Percentiles rank a stretch among this genome's conserved stretches.
Evolutionary conservation across 2,888 invertebrate genomes (phyloP).

Genomic region (Gonocerus acuteangulatus): DNA sequence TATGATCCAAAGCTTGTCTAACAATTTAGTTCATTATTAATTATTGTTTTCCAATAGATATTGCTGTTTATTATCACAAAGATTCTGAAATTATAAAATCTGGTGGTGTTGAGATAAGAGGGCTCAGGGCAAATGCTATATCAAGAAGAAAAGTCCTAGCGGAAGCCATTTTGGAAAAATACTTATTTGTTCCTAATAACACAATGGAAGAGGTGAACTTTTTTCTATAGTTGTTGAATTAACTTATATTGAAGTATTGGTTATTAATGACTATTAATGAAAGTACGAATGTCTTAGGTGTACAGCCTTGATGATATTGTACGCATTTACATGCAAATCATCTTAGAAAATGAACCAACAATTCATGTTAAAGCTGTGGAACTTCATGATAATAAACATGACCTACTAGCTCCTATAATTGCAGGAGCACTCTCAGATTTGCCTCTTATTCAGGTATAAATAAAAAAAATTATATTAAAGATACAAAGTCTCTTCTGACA

Average conservation of each 20-base stretch:
- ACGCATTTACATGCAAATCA: conserved; percentile 58
- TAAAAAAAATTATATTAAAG: not conserved
- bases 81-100: conserved; percentile 50
- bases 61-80: conserved; percentile 44
- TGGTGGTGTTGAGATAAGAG: conserved; percentile 70
- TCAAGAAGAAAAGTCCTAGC: conserved; percentile 59
- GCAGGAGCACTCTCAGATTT: conserved; percentile 56
- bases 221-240: not conserved
- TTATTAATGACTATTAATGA: not conserved
- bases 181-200: conserved; percentile 61
- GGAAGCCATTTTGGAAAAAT: conserved; percentile 69
- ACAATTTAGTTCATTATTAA: too few relatives aligned
- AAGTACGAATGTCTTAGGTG: conserved; percentile 24
- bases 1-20: too few relatives aligned
- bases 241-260: not conserved
- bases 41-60: too few relatives aligned
- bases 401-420: conserved; percentile 51
- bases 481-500: too few relatives aligned
- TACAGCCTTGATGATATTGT: conserved; percentile 48
- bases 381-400: conserved; percentile 46
- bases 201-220: conserved; percentile 40
- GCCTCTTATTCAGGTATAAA: conserved; percentile 41
- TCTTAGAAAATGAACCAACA: conserved; percentile 60
- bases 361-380: conserved; percentile 57
- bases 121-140: conserved; percentile 68